phyloP scores from a whole-genome alignment of 2,888 invertebrate species.

The Uropetala carovei region DNA sequence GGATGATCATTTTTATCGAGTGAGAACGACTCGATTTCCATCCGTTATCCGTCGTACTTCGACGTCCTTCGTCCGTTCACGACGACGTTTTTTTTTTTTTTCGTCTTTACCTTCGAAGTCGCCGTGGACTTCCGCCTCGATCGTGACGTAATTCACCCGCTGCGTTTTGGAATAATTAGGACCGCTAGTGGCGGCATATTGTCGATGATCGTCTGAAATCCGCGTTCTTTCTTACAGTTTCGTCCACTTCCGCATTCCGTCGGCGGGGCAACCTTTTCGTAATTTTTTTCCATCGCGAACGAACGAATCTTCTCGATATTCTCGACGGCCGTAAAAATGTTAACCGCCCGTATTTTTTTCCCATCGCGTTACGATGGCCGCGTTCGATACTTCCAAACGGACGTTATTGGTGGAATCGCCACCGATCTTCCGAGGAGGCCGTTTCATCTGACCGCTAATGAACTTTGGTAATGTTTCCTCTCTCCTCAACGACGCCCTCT shows the following conservation, averaged over 20 bases:
- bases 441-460: conserved; percentile 57
- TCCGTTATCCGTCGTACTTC: not conserved
- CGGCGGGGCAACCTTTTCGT: not conserved
- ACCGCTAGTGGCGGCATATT: no score
- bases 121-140: not conserved
- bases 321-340: not conserved
- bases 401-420: conserved; percentile 3
- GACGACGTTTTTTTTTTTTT: not conserved
- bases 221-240: not conserved
- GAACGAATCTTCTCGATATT: conserved; percentile 6
- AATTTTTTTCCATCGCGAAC: not conserved
- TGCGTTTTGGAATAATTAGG: no score
- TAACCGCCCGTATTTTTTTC: not conserved
- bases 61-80: not conserved
- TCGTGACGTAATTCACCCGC: not conserved
- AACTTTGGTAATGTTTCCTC: conserved; percentile 40
- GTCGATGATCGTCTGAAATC: not conserved
- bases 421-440: not conserved
- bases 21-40: not conserved
- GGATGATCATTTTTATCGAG: not conserved
- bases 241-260: not conserved
- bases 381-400: not conserved
- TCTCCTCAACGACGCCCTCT: not conserved
- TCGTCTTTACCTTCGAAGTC: not conserved
- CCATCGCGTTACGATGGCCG: not conserved